Evolutionary conservation across 2,113 vertebrate species (phyloP), one percentile per base, ranked within the genome.

Genomic region (Hyperopisus bebe): DNA sequence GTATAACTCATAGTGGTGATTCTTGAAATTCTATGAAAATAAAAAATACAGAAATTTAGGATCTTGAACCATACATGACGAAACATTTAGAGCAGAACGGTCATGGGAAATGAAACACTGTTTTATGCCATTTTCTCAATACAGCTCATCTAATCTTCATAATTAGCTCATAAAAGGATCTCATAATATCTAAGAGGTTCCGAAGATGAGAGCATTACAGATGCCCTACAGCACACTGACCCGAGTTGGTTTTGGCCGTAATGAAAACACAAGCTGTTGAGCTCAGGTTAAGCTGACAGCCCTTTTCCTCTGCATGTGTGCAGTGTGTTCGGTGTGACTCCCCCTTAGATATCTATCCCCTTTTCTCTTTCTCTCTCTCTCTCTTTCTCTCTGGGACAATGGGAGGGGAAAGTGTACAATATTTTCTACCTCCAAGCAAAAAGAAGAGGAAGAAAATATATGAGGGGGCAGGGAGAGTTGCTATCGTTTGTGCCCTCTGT

Each of bases 191-290:
- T 27, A 85, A 89, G 42, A 88, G 90, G 74, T 88, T 85, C 89
- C 58, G 89, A 77, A 87, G 89, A 89, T 31, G 90, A 93, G 92
- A 93, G 92, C 93, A 84, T 90, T 35, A 91, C 31, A 95, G 93
- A 93, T 94, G 95, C 94, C 95, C 93, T 89, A 94, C 93, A 94
- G 94, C 95, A 95, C 92, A 92, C 91, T 47, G 90, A 89, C 88
- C 91, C 90, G 92, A 91, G 92, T 93, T 91, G 90, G 62, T n/a
- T 35, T 91, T 89, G 92, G 94, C 90, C 92, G 66, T 91, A 85
- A 90, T 88, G 91, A 91, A 93, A 90, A 90, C 53, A 6, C 51
- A 46, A 46, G 53, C 77, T 84, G 88, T 91, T 90, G 90, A 93
- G 88, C 93, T 88, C 84, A 88, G 91, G 92, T 95, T 92, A 91